Evolutionary conservation across 2,888 invertebrate genomes (phyloP).

Genomic region (Cryptosula pallasiana): DNA sequence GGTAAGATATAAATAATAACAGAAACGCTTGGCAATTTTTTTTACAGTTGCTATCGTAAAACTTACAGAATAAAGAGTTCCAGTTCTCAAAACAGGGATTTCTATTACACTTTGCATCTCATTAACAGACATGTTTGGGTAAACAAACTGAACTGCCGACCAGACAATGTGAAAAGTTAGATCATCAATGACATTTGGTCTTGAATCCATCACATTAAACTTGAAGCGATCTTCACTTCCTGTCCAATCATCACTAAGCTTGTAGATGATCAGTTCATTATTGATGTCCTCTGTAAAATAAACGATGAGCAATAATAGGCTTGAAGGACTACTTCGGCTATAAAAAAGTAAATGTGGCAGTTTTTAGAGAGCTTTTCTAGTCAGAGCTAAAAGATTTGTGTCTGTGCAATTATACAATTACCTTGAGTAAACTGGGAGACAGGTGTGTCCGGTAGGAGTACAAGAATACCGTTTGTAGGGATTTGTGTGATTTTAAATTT

Average conservation of each 20-base stretch:
- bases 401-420: too few relatives aligned
- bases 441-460: slow-evolving; percentile 32
- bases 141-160: slow-evolving; percentile 40
- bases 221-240: slow-evolving; percentile 40
- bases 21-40: too few relatives aligned
- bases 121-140: slow-evolving; percentile 36
- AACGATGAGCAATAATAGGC: too few relatives aligned
- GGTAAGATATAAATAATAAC: too few relatives aligned
- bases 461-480: slow-evolving; percentile 40
- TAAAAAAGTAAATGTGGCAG: too few relatives aligned
- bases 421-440: slow-evolving; percentile 42
- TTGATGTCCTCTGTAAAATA: slow-evolving; percentile 41
- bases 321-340: too few relatives aligned
- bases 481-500: slow-evolving; percentile 37
- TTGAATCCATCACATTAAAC: slow-evolving; percentile 45
- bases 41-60: too few relatives aligned
- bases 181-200: slow-evolving; percentile 41
- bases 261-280: slow-evolving; percentile 40
- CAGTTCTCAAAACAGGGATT: slow-evolving; percentile 39
- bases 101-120: slow-evolving; percentile 41
- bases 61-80: slow-evolving; percentile 34
- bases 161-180: slow-evolving; percentile 46
- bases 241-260: slow-evolving; percentile 33
- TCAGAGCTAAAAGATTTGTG: too few relatives aligned
- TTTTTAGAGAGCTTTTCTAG: too few relatives aligned